Base-by-base conservation (phyloP, 2,888 invertebrate species). In the Drosophila anomalata region DNA sequence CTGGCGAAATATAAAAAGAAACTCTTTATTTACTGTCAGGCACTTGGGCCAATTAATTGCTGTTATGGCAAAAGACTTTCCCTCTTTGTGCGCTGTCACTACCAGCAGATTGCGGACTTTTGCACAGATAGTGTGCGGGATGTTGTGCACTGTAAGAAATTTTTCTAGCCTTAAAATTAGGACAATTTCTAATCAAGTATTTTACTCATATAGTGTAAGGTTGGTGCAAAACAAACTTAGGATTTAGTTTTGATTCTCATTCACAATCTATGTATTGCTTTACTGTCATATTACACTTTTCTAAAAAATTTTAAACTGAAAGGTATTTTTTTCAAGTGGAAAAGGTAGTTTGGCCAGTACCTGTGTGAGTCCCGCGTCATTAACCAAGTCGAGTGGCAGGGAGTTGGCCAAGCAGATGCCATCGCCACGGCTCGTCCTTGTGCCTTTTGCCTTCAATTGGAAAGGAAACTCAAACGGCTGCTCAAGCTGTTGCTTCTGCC, bases 351-450 rank as follows among this genome's bases (percentile, higher is more conserved):
- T 39, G 14, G 55, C 22, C 24, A 31, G 50, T 76, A 73, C 87
- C 87, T 84, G 85, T 84, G 72, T 74, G 83, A 87, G 79, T 79
- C 71, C 74, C 70, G 73, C 75, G 63, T 82, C 82, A 82, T 87
- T 82, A 87, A 78, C 79, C 69, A 75, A 58, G 53, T 52, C 66
- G 56, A 11, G 41, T 12, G 33, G 8, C 20, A 31, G 48, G 48
- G 53, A 53, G 74, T 68, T 67, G 65, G 78, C 78, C 86, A 82
- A 78, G 73, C 82, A 74, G 81, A 81, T 78, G 85, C 82, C 83
- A 80, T 86, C 75, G 57, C 72, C 65, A 41, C 50, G 26, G 46
- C 39, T 48, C 31, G 33, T 71, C 48, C 55, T 59, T 41, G 36
- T 47, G 47, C 53, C 39, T 44, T 58, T 63, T 55, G 33, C 44